These are phyloP conservation scores for Drosophila ogumai DNA, from an alignment of 1,140 invertebrate genomes.

Conservation along the genomic window DNA sequence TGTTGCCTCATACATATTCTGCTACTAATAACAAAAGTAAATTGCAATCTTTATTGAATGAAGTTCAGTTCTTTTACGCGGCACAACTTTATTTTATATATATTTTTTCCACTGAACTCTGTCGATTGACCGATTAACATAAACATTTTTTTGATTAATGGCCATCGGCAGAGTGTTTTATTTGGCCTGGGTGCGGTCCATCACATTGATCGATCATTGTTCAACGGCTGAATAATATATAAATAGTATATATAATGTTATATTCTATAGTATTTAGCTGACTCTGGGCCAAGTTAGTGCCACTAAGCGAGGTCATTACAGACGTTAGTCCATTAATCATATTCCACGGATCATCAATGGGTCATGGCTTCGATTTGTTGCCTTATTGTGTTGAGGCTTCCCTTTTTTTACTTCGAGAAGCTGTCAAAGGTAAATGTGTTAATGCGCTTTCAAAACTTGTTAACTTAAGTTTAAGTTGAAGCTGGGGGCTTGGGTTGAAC, in stretches of 20 bases:
- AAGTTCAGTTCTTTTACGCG: slow-evolving; percentile 29
- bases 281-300: slow-evolving; percentile 30
- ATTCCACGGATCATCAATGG: slow-evolving; percentile 39
- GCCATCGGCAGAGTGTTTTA: slow-evolving; percentile 31
- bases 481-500: slow-evolving; percentile 24
- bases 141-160: slow-evolving; percentile 46
- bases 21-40: slow-evolving; percentile 32
- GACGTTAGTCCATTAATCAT: slow-evolving; percentile 37
- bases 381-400: slow-evolving; percentile 26
- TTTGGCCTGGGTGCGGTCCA: slow-evolving; percentile 44
- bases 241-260: slow-evolving; percentile 27
- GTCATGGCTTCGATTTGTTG: slow-evolving; percentile 44
- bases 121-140: slow-evolving; percentile 43
- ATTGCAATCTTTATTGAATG: slow-evolving; percentile 33
- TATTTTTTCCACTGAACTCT: slow-evolving; percentile 11
- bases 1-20: slow-evolving; percentile 12
- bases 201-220: slow-evolving; percentile 62
- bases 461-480: slow-evolving; percentile 20
- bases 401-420: slow-evolving; percentile 12
- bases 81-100: slow-evolving; percentile 2
- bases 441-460: slow-evolving; percentile 38
- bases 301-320: slow-evolving; percentile 46
- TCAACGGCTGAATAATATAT: slow-evolving; percentile 16
- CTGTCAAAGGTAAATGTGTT: slow-evolving; percentile 39
- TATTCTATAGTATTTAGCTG: slow-evolving; percentile 17